Base-by-base conservation (phyloP, 2,888 invertebrate species). In the Tinea pellionella region DNA sequence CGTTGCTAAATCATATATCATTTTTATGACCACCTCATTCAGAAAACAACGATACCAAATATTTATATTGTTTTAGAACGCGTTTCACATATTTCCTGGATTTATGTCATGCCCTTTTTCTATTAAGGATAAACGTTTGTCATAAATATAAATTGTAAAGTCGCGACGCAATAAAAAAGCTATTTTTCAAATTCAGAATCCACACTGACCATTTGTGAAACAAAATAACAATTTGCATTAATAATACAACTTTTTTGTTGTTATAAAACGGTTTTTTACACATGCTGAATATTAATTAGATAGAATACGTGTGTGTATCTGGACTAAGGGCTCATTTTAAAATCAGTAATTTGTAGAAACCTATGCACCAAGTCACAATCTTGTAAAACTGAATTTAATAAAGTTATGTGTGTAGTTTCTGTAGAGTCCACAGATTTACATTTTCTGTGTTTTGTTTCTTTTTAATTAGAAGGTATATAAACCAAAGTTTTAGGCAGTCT, bases 51-150 rank as follows among this genome's bases (percentile, higher is more conserved):
- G 32, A 15, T n/a, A 72, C 75, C 73, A 80, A 81, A 80, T 80
- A 80, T 81, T 80, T 80, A 78, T 78, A 78, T 80, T 81, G 79
- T 80, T 71, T 74, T 74, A 63, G 68, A 69, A 70, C 67, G 73
- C 70, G 72, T 67, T 70, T 69, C 72, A 69, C 69, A 70, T 73
- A 73, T 78, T 77, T 74, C 65, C 61, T 63, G 68, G 67, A 77
- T 76, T 75, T 76, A 76, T 74, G 63, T 65, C 65, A 67, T 66
- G 69, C 72, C 72, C 68, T 73, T 75, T 24, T 75, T 72, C 74
- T 74, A 74, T 77, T 75, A 73, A 65, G 63, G 65, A 63, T 68
- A 65, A 68, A 64, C 65, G 61, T 62, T 61, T 55, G 61, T 64
- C 67, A 64, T 68, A 66, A 57, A 43, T 61, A 47, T 58, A 30